Conservation (phyloP, 2,113 vertebrate species). For the Seriola dumerili region DNA sequence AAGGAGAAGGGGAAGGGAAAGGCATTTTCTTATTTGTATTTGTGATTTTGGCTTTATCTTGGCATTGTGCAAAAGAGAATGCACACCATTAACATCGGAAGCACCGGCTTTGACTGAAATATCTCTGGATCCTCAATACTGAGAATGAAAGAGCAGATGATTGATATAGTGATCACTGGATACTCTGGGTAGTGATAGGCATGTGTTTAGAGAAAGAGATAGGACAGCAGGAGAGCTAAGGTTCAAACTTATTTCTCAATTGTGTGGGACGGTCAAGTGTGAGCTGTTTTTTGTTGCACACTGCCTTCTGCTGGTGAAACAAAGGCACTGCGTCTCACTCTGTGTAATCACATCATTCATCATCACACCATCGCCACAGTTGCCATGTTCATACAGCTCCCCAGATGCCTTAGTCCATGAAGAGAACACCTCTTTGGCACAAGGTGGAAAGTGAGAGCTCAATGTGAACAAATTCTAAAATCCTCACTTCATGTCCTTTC, state of each 20-base stretch:
- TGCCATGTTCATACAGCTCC: neutral
- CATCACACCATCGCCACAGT: neutral
- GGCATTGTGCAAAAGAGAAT: slow-evolving; percentile 17
- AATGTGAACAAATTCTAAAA: too few relatives aligned
- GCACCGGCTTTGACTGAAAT: neutral
- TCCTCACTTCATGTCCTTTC: neutral
- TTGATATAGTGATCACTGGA: neutral
- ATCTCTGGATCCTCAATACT: neutral
- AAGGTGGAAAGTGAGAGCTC: too few relatives aligned
- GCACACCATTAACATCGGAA: neutral
- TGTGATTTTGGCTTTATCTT: slow-evolving; percentile 1
- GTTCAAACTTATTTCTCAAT: neutral
- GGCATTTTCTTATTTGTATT: slow-evolving; percentile 29
- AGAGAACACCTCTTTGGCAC: neutral
- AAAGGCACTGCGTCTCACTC: neutral
- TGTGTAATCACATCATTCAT: neutral
- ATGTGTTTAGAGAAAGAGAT: neutral
- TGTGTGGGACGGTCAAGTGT: neutral
- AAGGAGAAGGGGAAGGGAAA: slow-evolving; percentile 42
- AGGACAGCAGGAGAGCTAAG: neutral
- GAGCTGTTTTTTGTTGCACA: slow-evolving; percentile 21
- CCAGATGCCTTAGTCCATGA: neutral
- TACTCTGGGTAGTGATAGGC: neutral
- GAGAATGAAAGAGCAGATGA: neutral
- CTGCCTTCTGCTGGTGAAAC: slow-evolving; percentile 54